Percentiles rank a stretch among this genome's conserved stretches.
Conservation (phyloP, 2,888 invertebrate genomes). For the Tenthredo livida region DNA sequence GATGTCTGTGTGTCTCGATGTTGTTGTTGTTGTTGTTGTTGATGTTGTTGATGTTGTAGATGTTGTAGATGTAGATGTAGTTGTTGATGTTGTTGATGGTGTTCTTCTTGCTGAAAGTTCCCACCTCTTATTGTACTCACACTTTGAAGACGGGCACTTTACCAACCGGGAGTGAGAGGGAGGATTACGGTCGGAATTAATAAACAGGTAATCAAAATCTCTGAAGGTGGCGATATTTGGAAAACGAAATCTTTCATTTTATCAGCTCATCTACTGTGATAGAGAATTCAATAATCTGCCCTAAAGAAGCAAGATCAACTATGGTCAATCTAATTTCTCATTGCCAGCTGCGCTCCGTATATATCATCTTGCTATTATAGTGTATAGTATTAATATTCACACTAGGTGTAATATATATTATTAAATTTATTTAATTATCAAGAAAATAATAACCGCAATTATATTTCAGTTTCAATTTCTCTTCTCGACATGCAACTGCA, state of each 20-base stretch:
- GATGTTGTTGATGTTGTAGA: slow-evolving; percentile 63
- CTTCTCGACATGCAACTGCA: background rate
- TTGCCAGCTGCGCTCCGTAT: slow-evolving; percentile 28
- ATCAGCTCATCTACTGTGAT: background rate
- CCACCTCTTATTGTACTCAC: slow-evolving; percentile 64
- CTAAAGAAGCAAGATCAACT: background rate
- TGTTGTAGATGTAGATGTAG: slow-evolving; percentile 54
- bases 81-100: slow-evolving; percentile 60
- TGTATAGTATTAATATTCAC: background rate
- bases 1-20: slow-evolving; percentile 68
- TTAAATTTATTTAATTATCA: too few species aligned
- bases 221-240: background rate
- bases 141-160: slow-evolving; percentile 62
- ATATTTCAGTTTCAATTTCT: background rate
- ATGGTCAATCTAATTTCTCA: slow-evolving; percentile 14
- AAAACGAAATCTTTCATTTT: background rate
- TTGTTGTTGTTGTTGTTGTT: slow-evolving; percentile 62
- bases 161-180: background rate
- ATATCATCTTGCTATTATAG: background rate
- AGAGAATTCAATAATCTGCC: background rate
- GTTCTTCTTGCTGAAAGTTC: slow-evolving; percentile 63
- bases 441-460: background rate
- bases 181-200: slow-evolving; percentile 13
- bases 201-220: slow-evolving; percentile 8
- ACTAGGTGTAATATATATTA: background rate